Evolutionary conservation across 2,888 invertebrate genomes (phyloP), one percentile per base, ranked within the genome.

Genomic region (Timandra comae): DNA sequence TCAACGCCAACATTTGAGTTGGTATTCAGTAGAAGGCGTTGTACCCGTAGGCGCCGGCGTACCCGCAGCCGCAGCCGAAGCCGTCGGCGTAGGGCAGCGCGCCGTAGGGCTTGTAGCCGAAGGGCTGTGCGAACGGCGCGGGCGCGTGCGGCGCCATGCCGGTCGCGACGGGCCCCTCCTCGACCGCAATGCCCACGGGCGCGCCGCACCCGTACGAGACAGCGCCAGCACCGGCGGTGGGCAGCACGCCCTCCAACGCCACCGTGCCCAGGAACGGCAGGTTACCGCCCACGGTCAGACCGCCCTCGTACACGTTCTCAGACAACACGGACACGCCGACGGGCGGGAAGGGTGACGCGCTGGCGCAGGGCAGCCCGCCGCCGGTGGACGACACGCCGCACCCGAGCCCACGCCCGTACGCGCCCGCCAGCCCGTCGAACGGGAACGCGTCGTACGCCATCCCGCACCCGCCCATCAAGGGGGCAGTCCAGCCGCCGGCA

Each of bases 181-280:
- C 41, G 8, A 41, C 27, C 22, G 50, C 51, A 23, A 52, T 49
- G 8, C 46, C 30, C 22, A 35, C 41, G 5, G 52, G 54, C 31
- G 37, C 35, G 3, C 68, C 66, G 32, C 66, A 65, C 3, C 63
- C 56, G 29, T 66, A 67, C 1, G 52, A 35, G 2, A 64, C 56
- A 2, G 47, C 38, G 21, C 60, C 62, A 28, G 52, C 35, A 0
- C 67, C 67, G 28, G 46, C 52, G 3, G 66, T 55, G 7, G 66
- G 63, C 5, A 70, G 27, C n/a, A 41, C 47, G 1, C 68, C 69
- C 26, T 63, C 57, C 21, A 71, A 13, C 12, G 35, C 41, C 1
- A 63, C 55, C 2, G 50, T 42, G 3, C 62, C 58, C 8, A 56
- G 34, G 38, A 66, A 58, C 2, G 63, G 63, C 30, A 64, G 48